These are phyloP conservation scores for Antheraea mylitta DNA, from an alignment of 1,140 invertebrate genomes.

Conservation along the genomic window DNA sequence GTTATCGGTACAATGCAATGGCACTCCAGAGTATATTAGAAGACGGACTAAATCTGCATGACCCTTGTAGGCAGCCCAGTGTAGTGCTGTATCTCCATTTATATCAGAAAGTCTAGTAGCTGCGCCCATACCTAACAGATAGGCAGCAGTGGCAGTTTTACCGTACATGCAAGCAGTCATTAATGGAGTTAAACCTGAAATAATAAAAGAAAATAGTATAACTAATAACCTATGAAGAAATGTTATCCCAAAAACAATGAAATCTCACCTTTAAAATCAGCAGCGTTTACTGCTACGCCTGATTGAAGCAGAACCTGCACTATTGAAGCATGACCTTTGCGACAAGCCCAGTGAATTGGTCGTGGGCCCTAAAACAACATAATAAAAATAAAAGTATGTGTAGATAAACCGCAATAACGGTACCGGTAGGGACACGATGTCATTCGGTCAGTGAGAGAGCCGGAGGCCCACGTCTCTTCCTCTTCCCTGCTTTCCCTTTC, in stretches of 20 bases:
- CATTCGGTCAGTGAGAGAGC: too few species aligned
- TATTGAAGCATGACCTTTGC: conserved; percentile 90
- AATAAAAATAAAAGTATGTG: too few species aligned
- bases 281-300: conserved; percentile 93
- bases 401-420: too few species aligned
- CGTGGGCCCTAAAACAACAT: conserved; percentile 84
- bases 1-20: conserved; percentile 93
- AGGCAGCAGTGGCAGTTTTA: conserved; percentile 92
- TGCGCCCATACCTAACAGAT: conserved; percentile 92
- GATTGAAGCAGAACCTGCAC: conserved; percentile 90
- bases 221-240: not conserved
- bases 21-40: conserved; percentile 94
- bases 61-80: conserved; percentile 97
- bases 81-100: conserved; percentile 94
- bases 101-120: conserved; percentile 92
- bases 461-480: too few species aligned
- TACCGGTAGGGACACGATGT: too few species aligned
- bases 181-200: conserved; percentile 87
- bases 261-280: conserved; percentile 88
- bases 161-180: conserved; percentile 97
- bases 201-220: not conserved
- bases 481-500: too few species aligned
- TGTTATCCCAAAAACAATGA: not conserved
- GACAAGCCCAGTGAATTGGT: conserved; percentile 95
- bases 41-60: conserved; percentile 92